Evolutionary conservation across 1,140 invertebrate genomes (phyloP), one percentile per base, ranked within the genome.

Genomic region (Piezodorus guildinii): DNA sequence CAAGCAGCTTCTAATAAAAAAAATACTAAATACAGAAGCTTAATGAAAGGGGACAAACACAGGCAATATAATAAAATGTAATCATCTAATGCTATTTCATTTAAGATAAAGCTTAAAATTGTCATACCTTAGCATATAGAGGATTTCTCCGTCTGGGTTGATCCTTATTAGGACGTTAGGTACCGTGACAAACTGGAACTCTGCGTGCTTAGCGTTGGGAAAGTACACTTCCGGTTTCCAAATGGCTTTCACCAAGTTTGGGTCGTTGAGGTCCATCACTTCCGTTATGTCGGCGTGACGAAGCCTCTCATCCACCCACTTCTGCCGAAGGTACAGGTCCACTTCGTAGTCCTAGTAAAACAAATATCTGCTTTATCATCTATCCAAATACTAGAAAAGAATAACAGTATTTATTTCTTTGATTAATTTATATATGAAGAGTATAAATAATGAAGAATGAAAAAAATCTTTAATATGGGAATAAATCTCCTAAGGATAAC

Each of bases 211-310:
- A 19, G 83, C 83, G 71, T 86, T 86, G 25, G 81, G 77, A 69
- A 86, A 85, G 70, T 84, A 86, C 2, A 83, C 78, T 70, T 86
- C 83, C 0, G 84, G 84, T 62, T 85, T 81, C 85, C 84, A 85
- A 60, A 86, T 79, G 45, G 76, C 74, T 67, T 80, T 78, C 3
- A 84, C 78, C 27, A 84, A 70, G 60, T 78, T 77, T 0, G 78
- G 78, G 69, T 83, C 81, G 67, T 79, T 82, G 4, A 82, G 70
- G 65, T 81, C 77, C 10, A 82, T 69, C 0, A 79, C 72, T 64
- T 78, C 74, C 1, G 76, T 78, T n/a, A 80, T 74, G 34, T 79
- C 75, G 14, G 75, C 69, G 65, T 78, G 75, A 49, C 74, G 70
- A 27, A 83, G 70, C 45, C 82, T 68, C 59, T 77, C 73, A 66